Evolutionary conservation across 2,888 invertebrate species (phyloP), one percentile per base, ranked within the genome.

Genomic region (Diplolepis rosae): DNA sequence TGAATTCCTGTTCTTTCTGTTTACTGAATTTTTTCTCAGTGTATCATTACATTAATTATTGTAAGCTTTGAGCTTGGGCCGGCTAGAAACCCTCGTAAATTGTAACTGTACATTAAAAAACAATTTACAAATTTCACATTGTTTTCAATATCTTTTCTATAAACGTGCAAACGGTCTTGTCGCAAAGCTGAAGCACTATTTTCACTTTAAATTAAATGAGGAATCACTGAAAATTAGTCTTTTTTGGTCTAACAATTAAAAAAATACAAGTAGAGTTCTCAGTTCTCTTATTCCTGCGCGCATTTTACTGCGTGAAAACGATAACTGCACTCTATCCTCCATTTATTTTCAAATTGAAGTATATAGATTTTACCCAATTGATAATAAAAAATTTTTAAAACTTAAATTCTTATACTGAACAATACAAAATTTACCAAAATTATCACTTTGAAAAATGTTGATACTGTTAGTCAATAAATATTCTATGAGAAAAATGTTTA

Each of bases 61-160:
- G 83, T 85, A 85, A 85, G 83, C 84, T 79, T 85, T 85, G 86
- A 86, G 85, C 85, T 81, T 77, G 82, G 82, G 82, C 80, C 75
- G 72, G 70, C 70, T 69, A 65, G 24, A 70, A 68, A 76, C 78
- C 77, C 80, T 65, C 48, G 50, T 67, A 30, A 13, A 22, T 48
- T 66, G 28, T 48, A 42, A 61, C 61, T 61, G 61, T 61, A 61
- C 61, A 61, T 61, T 61, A 61, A 61, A 61, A 61, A 61, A 61
- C 27, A 61, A 61, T 61, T 61, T 66, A 45, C 45, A 50, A 66
- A 66, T 50, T 66, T 66, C 66, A 48, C 48, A 48, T 48, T 66
- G 42, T 66, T 66, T 30, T 66, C 48, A 48, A 28, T 66, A 28
- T 66, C 13, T 28, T 30, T 18, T 32, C 80, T 79, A 81, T n/a